phyloP scores from a whole-genome alignment of 53 echinoderm and acorn worm species.

The Apostichopus leukothele region DNA sequence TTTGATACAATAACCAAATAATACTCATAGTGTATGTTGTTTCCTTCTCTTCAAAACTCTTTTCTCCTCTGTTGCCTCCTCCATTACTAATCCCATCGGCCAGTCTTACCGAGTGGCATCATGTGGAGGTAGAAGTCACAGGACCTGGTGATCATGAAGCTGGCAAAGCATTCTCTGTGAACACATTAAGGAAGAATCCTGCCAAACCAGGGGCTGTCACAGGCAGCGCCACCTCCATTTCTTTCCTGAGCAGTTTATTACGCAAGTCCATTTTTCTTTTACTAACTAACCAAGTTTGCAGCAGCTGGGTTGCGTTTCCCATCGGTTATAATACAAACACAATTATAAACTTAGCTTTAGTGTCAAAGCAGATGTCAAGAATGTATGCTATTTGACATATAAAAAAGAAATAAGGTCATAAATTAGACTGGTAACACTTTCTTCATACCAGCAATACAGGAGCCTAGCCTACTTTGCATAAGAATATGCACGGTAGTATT shows the following conservation, averaged over 20 bases:
- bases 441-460: too few species aligned
- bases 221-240: constrained; percentile 84
- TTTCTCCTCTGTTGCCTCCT: too few species aligned
- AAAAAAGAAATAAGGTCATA: too few species aligned
- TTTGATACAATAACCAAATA: background rate
- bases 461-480: too few species aligned
- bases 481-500: too few species aligned
- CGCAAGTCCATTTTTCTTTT: constrained; percentile 55
- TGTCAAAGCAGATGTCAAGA: too few species aligned
- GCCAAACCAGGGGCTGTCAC: constrained; percentile 79
- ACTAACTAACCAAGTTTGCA: too few species aligned
- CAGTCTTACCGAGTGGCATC: constrained; percentile 81
- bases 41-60: background rate
- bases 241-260: constrained; percentile 87
- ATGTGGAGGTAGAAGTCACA: constrained; percentile 90
- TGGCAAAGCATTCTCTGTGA: constrained; percentile 84
- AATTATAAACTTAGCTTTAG: too few species aligned
- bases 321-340: too few species aligned
- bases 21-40: background rate
- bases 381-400: too few species aligned
- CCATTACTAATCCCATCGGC: background rate
- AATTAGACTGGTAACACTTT: too few species aligned
- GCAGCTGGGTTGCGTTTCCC: too few species aligned
- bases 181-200: constrained; percentile 86
- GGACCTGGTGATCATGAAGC: constrained; percentile 67